A percentile compares a stretch with the other conserved stretches of the same genome.
phyloP scores from a whole-genome alignment of 2,113 vertebrate species.

The Xenopus borealis region DNA sequence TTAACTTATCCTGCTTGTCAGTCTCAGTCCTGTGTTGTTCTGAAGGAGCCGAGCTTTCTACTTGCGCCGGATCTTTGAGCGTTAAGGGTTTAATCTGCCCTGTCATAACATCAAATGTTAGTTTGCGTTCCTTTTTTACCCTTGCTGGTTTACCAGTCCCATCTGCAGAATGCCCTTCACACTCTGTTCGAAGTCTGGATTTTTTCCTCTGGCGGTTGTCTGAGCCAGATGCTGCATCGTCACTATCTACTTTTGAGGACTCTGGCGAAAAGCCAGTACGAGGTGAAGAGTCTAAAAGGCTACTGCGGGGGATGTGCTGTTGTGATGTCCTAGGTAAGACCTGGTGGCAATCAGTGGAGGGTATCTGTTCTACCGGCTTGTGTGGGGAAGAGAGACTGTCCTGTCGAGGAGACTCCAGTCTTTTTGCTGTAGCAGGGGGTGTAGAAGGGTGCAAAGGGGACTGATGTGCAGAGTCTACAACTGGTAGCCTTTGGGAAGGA shows the following conservation, averaged over 20 bases:
- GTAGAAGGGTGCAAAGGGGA: constrained; percentile 65
- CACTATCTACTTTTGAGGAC: constrained; percentile 59
- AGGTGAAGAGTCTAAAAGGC: too few relatives aligned
- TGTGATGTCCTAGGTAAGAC: constrained; percentile 61
- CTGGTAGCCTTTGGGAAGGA: constrained; percentile 70
- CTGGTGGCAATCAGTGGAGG: constrained; percentile 60
- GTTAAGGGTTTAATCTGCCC: constrained; percentile 83
- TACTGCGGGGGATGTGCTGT: constrained; percentile 51
- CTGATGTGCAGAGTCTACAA: constrained; percentile 62
- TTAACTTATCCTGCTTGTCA: constrained; percentile 68
- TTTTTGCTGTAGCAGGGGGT: constrained; percentile 61
- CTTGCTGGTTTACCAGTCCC: constrained; percentile 75
- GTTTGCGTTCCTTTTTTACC: constrained; percentile 92
- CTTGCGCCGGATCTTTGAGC: constrained; percentile 72
- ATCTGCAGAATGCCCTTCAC: constrained; percentile 70
- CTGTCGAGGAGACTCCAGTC: constrained; percentile 62
- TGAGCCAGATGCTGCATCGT: constrained; percentile 63
- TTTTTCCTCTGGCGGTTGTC: constrained; percentile 82
- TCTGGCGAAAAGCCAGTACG: constrained; percentile 62
- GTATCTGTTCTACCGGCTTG: constrained; percentile 60
- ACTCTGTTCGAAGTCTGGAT: constrained; percentile 75
- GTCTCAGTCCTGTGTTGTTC: constrained; percentile 79
- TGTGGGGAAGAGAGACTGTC: constrained; percentile 62
- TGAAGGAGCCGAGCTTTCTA: constrained; percentile 58
- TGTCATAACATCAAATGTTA: constrained; percentile 87